phyloP scores from a whole-genome alignment of 2,888 invertebrate species.

The Antheraea assamensis region DNA sequence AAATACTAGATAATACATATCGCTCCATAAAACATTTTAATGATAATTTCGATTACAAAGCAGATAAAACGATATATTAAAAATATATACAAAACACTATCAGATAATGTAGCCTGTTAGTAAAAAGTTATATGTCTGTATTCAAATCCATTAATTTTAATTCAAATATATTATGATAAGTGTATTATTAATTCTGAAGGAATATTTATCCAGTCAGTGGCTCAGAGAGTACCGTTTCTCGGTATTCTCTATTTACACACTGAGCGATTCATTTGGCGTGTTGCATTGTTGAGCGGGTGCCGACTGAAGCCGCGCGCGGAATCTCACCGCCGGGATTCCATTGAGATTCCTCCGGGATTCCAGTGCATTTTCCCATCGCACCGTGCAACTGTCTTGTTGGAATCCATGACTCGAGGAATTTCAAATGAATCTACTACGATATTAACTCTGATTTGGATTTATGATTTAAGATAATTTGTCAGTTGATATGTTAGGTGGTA shows the following conservation, averaged over 20 bases:
- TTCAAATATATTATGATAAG: background rate
- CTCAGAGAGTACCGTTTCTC: background rate
- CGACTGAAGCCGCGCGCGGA: slow-evolving; percentile 6
- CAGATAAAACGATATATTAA: too few species aligned
- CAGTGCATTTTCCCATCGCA: slow-evolving; percentile 21
- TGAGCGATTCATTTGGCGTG: slow-evolving; percentile 1
- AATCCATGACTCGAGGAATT: slow-evolving; percentile 4
- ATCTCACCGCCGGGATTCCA: slow-evolving; percentile 18
- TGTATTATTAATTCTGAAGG: background rate
- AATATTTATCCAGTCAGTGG: background rate
- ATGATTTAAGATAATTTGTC: background rate
- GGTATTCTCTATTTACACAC: slow-evolving; percentile 4
- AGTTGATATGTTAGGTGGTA: too few species aligned
- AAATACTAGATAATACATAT: background rate
- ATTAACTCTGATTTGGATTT: background rate
- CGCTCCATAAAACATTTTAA: background rate
- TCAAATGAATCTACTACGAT: background rate
- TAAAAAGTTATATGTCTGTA: too few species aligned
- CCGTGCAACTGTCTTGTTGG: slow-evolving; percentile 20
- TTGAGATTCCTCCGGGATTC: slow-evolving; percentile 15
- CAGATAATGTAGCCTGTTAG: too few species aligned
- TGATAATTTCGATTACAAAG: background rate
- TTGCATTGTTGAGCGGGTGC: slow-evolving; percentile 6
- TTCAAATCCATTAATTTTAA: background rate
- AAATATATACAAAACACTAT: too few species aligned